Evolutionary conservation across 2,888 invertebrate species (phyloP).

Genomic region (Leptopterna dolabrata): DNA sequence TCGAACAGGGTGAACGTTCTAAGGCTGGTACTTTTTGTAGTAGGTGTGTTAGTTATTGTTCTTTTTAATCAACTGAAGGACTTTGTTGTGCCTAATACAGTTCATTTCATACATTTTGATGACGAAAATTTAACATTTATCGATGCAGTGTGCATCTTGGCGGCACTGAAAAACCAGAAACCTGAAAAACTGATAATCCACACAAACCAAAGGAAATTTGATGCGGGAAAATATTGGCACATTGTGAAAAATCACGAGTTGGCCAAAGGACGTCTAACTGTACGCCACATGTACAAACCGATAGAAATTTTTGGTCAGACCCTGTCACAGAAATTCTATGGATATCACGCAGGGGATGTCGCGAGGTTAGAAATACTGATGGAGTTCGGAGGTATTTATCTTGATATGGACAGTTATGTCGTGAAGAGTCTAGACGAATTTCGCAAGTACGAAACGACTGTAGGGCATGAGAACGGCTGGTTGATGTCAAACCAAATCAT

Average conservation of each 20-base stretch:
- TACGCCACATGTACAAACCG: conserved; percentile 43
- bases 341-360: conserved; percentile 54
- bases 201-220: conserved; percentile 61
- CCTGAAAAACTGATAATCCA: conserved; percentile 65
- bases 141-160: conserved; percentile 61
- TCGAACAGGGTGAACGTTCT: too few relatives aligned
- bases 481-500: conserved; percentile 61
- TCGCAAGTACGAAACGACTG: conserved; percentile 64
- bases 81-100: conserved; percentile 65
- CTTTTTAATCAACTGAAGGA: too few relatives aligned
- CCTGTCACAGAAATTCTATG: too few relatives aligned
- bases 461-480: conserved; percentile 63
- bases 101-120: conserved; percentile 65
- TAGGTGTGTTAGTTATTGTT: too few relatives aligned
- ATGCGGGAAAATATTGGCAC: conserved; percentile 62
- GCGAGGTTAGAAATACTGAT: conserved; percentile 63
- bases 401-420: conserved; percentile 65
- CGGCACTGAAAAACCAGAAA: conserved; percentile 63
- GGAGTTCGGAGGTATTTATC: conserved; percentile 65
- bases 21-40: too few relatives aligned
- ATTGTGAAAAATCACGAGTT: conserved; percentile 54
- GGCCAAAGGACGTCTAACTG: conserved; percentile 49
- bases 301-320: conserved; percentile 43
- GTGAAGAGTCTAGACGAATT: conserved; percentile 64
- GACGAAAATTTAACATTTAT: conserved; percentile 60